Conservation (phyloP, 1,140 invertebrate genomes). For the Drosophila sproati region DNA sequence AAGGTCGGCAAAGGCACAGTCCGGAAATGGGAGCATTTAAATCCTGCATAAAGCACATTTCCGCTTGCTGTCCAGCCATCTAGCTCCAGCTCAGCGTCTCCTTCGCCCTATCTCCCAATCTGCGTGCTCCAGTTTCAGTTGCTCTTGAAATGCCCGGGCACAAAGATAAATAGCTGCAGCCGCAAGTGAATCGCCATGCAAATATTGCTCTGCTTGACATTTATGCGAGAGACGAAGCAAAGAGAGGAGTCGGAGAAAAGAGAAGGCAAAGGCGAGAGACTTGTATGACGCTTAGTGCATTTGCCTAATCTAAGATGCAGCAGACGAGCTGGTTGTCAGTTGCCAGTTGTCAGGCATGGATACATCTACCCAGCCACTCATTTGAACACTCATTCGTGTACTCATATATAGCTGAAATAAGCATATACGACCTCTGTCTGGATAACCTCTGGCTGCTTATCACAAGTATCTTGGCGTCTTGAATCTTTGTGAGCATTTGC, state of each 20-base stretch:
- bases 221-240: constrained; percentile 49
- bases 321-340: constrained; percentile 8
- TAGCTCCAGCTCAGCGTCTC: constrained; percentile 1
- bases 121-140: constrained; percentile 49
- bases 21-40: constrained; percentile 75
- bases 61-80: constrained; percentile 42
- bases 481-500: constrained; percentile 46
- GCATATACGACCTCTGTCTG: constrained; percentile 12
- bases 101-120: constrained; percentile 2
- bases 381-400: constrained; percentile 52
- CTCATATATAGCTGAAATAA: constrained; percentile 20
- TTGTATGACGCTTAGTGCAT: constrained; percentile 39
- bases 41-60: constrained; percentile 74
- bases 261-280: constrained; percentile 1
- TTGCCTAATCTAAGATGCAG: constrained; percentile 45
- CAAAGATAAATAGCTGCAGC: constrained; percentile 68
- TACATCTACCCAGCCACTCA: constrained; percentile 56
- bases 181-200: constrained; percentile 59
- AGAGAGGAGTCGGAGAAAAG: neutral
- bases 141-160: constrained; percentile 46
- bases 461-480: constrained; percentile 48
- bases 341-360: constrained; percentile 12
- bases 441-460: constrained; percentile 56
- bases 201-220: constrained; percentile 60
- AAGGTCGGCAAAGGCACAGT: constrained; percentile 59